Percentiles rank a stretch among this genome's conserved stretches.
phyloP scores from a whole-genome alignment of 2,888 invertebrate species.

The Drosophila suboccidentalis region DNA sequence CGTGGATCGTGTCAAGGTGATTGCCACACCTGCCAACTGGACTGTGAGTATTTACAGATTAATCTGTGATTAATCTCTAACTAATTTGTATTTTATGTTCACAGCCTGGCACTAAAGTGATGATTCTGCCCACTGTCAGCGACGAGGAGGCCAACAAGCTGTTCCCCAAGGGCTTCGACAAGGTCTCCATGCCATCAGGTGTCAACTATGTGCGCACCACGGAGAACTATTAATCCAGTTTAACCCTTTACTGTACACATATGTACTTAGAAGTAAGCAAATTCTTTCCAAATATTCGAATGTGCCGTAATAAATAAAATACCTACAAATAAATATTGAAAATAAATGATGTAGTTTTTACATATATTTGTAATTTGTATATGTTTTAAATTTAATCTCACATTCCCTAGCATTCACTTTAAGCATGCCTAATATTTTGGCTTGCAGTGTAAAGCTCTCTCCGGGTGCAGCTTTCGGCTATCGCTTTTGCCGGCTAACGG shows the following conservation, averaged over 20 bases:
- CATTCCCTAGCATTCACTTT: neutral
- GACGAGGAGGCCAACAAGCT: slow-evolving; percentile 89
- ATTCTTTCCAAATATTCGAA: neutral
- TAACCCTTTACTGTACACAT: neutral
- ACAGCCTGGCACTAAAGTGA: slow-evolving; percentile 91
- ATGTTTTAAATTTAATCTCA: neutral
- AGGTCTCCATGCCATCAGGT: slow-evolving; percentile 91
- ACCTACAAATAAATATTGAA: neutral
- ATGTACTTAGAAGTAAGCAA: neutral
- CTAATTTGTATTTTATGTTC: slow-evolving; percentile 7
- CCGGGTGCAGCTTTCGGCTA: neutral
- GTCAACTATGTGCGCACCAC: slow-evolving; percentile 91
- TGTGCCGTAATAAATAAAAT: slow-evolving; percentile 8
- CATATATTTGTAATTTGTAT: neutral
- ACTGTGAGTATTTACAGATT: slow-evolving; percentile 86
- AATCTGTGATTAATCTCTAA: neutral
- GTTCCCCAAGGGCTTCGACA: slow-evolving; percentile 90
- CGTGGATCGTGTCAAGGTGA: slow-evolving; percentile 89
- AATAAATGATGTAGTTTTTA: neutral
- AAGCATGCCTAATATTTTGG: neutral
- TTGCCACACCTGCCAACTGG: slow-evolving; percentile 96
- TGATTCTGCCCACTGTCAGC: slow-evolving; percentile 91
- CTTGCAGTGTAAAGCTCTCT: slow-evolving; percentile 19
- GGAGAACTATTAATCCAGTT: slow-evolving; percentile 87
- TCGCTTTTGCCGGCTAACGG: slow-evolving; percentile 19